Conservation (phyloP, 2,888 invertebrate species). For the Drosophila siamana region DNA sequence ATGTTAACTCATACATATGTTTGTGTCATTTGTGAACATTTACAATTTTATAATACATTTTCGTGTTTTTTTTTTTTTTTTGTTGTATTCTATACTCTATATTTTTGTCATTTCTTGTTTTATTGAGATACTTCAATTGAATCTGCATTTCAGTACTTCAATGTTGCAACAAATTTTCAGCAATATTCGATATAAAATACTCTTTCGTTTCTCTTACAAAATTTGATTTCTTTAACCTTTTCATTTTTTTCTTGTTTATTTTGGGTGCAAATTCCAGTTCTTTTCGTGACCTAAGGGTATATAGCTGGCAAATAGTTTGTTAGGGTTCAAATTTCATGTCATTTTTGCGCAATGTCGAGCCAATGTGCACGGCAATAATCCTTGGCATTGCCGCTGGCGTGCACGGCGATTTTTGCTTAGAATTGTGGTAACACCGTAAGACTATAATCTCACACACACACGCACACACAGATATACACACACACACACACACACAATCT, state of each 20-base stretch:
- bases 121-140: slow-evolving; percentile 13
- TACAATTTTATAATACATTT: slow-evolving; percentile 72
- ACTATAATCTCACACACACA: slow-evolving; percentile 45
- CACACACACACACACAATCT: slow-evolving; percentile 27
- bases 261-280: slow-evolving; percentile 72
- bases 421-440: slow-evolving; percentile 49
- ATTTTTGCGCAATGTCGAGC: slow-evolving; percentile 52
- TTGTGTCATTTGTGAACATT: slow-evolving; percentile 73
- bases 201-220: slow-evolving; percentile 30
- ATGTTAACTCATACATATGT: slow-evolving; percentile 62
- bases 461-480: slow-evolving; percentile 37
- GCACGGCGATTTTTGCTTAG: slow-evolving; percentile 28
- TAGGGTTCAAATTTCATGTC: slow-evolving; percentile 23
- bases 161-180: slow-evolving; percentile 78
- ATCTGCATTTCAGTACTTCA: slow-evolving; percentile 71
- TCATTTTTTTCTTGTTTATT: slow-evolving; percentile 11
- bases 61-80: slow-evolving; percentile 21
- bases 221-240: slow-evolving; percentile 12
- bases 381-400: slow-evolving; percentile 5
- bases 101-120: slow-evolving; percentile 2
- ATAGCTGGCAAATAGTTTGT: slow-evolving; percentile 24
- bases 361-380: slow-evolving; percentile 60
- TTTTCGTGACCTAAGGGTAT: slow-evolving; percentile 49
- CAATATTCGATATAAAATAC: slow-evolving; percentile 38
- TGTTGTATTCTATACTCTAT: slow-evolving; percentile 3